Evolutionary conservation across 2,797 vertebrate species (phyloP), one percentile per base, ranked within the genome.

Genomic region (Tokudaia muenninki): DNA sequence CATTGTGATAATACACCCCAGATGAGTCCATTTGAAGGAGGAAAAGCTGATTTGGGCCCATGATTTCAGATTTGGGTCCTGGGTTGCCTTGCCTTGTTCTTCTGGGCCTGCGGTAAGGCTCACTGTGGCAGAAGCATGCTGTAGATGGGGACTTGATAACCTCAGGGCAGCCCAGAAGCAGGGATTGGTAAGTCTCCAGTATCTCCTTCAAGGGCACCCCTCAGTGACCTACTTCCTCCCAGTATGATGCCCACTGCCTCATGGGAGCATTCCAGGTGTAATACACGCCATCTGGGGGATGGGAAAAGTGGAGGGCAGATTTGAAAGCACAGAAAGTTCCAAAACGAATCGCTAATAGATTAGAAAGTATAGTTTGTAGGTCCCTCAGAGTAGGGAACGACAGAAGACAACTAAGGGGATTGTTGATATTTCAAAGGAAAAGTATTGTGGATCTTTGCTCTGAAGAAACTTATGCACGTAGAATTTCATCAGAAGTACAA

Each of bases 401-500:
- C 6, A 0, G 79, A 59, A 34, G 21, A 75, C 67, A 21, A 87
- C 41, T 24, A 89, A 61, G 41, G 87, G 67, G 26, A 74, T 41
- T 87, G 1, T 10, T 92, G 26, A 47, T 87, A 19, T 29, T 16
- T 21, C 8, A 77, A 50, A 82, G 44, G 74, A 74, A 82, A 88
- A 52, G 6, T 4, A 57, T 67, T 67, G 4, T 79, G 21, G 16
- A 57, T 87, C 55, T 37, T 91, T 84, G 92, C 31, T 79, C 8
- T 34, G 41, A 55, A 61, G 29, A 92, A 44, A 77, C 77, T 87
- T 34, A 75, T 24, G 1, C 6, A 11, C 65, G 3, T 75, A 24
- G 24, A 82, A 22, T 8, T 91, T 94, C 80, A 16, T 93, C 8
- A 83, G 50, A 96, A 87, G 34, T 82, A 63, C 82, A 94, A 92